Percentiles rank a stretch among this genome's conserved stretches.
Conservation (phyloP, 1,140 invertebrate species). For the Heliothis subflexa region DNA sequence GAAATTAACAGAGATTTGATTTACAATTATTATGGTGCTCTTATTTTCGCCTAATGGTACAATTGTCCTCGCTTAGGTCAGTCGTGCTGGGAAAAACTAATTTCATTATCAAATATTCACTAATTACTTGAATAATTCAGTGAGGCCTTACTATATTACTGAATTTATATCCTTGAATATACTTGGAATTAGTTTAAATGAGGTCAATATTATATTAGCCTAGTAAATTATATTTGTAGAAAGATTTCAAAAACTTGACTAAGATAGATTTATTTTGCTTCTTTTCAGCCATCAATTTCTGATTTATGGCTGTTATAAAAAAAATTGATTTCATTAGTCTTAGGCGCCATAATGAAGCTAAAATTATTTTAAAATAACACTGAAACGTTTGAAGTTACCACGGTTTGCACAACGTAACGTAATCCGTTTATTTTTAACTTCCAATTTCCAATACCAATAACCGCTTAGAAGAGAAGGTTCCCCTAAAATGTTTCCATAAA, state of each 20-base stretch:
- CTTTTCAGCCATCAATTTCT: background rate
- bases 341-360: background rate
- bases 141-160: too few relatives aligned
- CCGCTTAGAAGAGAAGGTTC: too few relatives aligned
- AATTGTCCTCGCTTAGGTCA: background rate
- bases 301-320: background rate
- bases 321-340: background rate
- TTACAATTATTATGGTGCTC: background rate
- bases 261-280: background rate
- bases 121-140: background rate
- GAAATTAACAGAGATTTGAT: slow-evolving; percentile 35
- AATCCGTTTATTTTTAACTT: background rate
- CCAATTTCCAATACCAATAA: too few relatives aligned
- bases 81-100: background rate
- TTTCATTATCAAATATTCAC: slow-evolving; percentile 9
- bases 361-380: background rate
- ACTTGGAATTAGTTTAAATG: too few relatives aligned
- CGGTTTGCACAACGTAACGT: background rate
- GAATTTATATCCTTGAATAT: too few relatives aligned
- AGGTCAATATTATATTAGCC: background rate
- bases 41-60: background rate
- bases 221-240: background rate
- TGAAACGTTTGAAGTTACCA: background rate
- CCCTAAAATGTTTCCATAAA: too few relatives aligned
- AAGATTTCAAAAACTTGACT: background rate